Base-by-base conservation (phyloP, 2,888 invertebrate species). In the Monoplex corrugatus region DNA sequence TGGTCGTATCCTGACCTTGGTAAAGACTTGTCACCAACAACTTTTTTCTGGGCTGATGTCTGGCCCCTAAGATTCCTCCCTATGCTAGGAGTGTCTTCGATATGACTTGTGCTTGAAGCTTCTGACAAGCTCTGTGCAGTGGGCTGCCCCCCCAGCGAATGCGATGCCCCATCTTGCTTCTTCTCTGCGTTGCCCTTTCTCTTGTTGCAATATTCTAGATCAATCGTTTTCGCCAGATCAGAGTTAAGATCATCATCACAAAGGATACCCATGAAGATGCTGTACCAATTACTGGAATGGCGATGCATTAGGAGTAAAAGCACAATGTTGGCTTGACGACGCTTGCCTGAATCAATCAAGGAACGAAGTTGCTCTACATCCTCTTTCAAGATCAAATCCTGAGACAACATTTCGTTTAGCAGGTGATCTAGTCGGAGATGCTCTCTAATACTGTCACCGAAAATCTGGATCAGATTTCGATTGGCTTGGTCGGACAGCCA, bases 221-320 rank as follows among this genome's bases (percentile, higher is more conserved):
- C 84, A 23, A 84, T 84, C 1, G 5, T 1, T 38, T 84, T 35
- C 35, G 84, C 84, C 57, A 84, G 84, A 5, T 57, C 57, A 5
- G 0, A 5, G 50, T 84, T 50, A 16, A 57, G 57, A 6, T 84
- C 84, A 57, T 57, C 50, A 23, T 84, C 84, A 23, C 45, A 84
- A 19, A 84, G 84, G 38, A 57, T 50, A 8, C 45, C 45, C 35
- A 84, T n/a, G 57, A 84, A 84, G 1, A 35, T 32, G 3, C 3
- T 1, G n/a, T 50, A 84, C 84, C 84, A 84, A 57, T 50, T 23
- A 23, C 28, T 28, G 28, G 57, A 19, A 32, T 84, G 32, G 38
- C 84, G 84, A 38, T 84, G 84, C 84, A 84, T 84, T 35, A 84
- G 13, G 5, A 84, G 13, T 23, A 84, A 28, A 13, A 84, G 23